These are phyloP conservation scores for Stratiomys singularior DNA, from an alignment of 2,888 invertebrate species.

Conservation along the genomic window DNA sequence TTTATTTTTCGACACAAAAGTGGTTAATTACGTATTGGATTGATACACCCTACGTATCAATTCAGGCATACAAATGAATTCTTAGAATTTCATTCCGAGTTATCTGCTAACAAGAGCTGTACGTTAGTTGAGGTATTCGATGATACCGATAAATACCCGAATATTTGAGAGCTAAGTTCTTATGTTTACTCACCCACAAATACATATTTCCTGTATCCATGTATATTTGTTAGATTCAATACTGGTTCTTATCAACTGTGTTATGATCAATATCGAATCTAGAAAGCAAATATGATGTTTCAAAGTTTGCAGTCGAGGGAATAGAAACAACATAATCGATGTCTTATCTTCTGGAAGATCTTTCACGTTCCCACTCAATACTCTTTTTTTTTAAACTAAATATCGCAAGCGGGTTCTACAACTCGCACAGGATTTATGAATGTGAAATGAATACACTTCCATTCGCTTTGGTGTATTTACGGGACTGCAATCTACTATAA, in stretches of 20 bases:
- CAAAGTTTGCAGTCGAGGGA: not conserved
- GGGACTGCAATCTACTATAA: not conserved
- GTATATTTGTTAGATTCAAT: not conserved
- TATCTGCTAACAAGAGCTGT: not conserved
- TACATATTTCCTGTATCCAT: not conserved
- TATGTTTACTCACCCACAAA: not conserved
- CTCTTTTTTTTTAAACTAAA: too few relatives aligned
- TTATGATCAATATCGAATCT: slow-evolving; percentile 15
- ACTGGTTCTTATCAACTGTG: not conserved
- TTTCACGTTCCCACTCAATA: not conserved
- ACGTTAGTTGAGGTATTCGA: not conserved
- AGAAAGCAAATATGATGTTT: not conserved
- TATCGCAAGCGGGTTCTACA: too few relatives aligned
- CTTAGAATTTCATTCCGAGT: not conserved
- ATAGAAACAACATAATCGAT: not conserved
- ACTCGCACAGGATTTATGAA: too few relatives aligned
- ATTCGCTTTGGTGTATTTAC: not conserved
- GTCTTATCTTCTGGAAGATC: slow-evolving; percentile 27
- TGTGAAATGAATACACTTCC: too few relatives aligned
- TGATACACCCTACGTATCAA: too few relatives aligned
- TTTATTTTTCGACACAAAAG: too few relatives aligned
- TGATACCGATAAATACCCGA: not conserved
- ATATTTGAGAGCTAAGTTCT: not conserved
- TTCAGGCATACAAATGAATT: too few relatives aligned
- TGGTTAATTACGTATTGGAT: too few relatives aligned